Evolutionary conservation across 2,888 invertebrate genomes (phyloP).

Genomic region (Ectobius pallidus): DNA sequence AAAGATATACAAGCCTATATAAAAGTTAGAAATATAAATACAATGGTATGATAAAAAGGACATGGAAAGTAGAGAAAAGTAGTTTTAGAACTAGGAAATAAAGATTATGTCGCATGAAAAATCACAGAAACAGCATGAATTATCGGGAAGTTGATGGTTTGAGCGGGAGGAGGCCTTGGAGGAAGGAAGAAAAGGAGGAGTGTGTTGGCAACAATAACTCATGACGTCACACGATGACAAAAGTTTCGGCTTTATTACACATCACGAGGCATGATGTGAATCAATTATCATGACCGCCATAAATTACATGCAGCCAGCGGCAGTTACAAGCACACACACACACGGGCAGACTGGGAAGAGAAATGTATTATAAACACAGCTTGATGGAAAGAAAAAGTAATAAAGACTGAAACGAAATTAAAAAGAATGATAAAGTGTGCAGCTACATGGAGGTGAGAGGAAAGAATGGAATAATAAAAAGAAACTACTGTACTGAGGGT

Average conservation of each 20-base stretch:
- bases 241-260: slow-evolving; percentile 15
- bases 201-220: slow-evolving; percentile 2
- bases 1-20: slow-evolving; percentile 13
- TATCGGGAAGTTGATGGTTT: neutral
- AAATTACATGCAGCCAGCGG: too few relatives aligned
- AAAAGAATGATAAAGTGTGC: too few relatives aligned
- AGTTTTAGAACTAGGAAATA: slow-evolving; percentile 4
- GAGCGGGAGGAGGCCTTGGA: neutral
- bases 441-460: too few relatives aligned
- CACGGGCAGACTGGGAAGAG: too few relatives aligned
- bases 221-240: neutral
- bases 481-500: too few relatives aligned
- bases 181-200: neutral
- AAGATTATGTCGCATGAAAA: neutral
- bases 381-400: too few relatives aligned
- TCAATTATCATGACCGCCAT: slow-evolving; percentile 11
- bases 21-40: slow-evolving; percentile 15
- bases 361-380: too few relatives aligned
- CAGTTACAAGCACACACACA: too few relatives aligned
- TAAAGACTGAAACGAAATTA: too few relatives aligned
- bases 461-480: too few relatives aligned
- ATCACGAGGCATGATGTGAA: neutral
- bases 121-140: neutral
- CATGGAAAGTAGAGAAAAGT: neutral
- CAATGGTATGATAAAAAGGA: slow-evolving; percentile 4